These are phyloP conservation scores for Drosophila anomalata DNA, from an alignment of 2,888 invertebrate genomes.

Conservation along the genomic window DNA sequence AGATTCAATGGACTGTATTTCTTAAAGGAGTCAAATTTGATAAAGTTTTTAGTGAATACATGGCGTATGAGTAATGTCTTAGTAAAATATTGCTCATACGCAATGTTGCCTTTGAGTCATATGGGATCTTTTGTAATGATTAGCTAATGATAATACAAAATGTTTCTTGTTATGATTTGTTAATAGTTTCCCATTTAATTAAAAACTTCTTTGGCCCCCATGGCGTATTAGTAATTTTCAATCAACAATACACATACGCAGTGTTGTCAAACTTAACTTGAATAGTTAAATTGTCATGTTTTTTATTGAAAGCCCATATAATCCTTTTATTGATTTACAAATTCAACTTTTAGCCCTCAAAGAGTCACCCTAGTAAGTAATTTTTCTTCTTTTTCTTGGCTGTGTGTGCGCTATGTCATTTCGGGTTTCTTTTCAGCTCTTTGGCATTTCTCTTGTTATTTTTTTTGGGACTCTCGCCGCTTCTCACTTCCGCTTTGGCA, in stretches of 20 bases:
- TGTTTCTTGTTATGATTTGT: too few relatives aligned
- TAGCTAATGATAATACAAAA: too few relatives aligned
- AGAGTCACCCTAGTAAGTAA: constrained; percentile 16
- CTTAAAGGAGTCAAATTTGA: not conserved
- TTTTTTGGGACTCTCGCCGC: constrained; percentile 59
- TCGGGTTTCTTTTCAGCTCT: constrained; percentile 42
- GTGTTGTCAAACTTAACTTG: not conserved
- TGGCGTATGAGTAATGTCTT: not conserved
- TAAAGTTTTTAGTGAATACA: not conserved
- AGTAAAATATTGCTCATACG: not conserved
- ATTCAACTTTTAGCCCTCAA: not conserved
- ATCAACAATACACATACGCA: not conserved
- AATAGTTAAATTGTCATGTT: not conserved
- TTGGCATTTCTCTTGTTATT: constrained; percentile 42
- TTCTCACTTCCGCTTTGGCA: constrained; percentile 79
- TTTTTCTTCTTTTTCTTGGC: constrained; percentile 8
- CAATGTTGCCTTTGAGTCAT: not conserved
- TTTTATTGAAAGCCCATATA: not conserved
- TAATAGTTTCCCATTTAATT: too few relatives aligned
- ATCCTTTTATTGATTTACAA: not conserved
- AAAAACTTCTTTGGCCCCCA: not conserved
- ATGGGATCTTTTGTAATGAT: not conserved
- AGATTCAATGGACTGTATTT: not conserved
- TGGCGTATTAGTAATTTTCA: not conserved
- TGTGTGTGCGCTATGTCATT: constrained; percentile 39